Evolutionary conservation across 2,113 vertebrate genomes (phyloP).

Genomic region (Athene noctua): DNA sequence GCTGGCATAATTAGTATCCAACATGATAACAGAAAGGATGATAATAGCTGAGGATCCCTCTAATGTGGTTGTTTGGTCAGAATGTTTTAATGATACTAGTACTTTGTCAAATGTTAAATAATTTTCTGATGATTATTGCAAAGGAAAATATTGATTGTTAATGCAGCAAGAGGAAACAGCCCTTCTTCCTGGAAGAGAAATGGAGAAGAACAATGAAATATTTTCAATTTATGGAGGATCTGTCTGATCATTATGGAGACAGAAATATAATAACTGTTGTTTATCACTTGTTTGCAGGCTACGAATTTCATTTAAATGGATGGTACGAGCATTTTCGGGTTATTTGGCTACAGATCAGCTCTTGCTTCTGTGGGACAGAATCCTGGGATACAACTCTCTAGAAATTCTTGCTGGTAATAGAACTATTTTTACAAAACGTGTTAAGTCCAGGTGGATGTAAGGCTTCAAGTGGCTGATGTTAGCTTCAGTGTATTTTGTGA

Average conservation of each 20-base stretch:
- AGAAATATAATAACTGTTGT: not conserved
- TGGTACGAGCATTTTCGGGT: slow-evolving; percentile 96
- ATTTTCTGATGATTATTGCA: not conserved
- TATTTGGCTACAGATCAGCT: slow-evolving; percentile 98
- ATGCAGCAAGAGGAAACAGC: not conserved
- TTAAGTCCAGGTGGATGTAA: not conserved
- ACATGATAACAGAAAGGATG: not conserved
- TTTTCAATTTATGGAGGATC: not conserved
- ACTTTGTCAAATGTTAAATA: not conserved
- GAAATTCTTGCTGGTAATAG: slow-evolving; percentile 90
- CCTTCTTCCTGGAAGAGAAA: not conserved
- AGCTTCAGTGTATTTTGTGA: not conserved
- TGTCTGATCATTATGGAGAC: not conserved
- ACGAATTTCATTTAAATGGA: slow-evolving; percentile 97
- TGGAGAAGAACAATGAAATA: not conserved
- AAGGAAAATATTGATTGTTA: not conserved
- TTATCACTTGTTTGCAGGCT: slow-evolving; percentile 75
- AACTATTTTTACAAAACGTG: not conserved
- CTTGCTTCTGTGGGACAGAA: slow-evolving; percentile 94
- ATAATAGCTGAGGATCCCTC: not conserved
- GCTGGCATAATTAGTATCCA: not conserved
- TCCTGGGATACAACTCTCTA: slow-evolving; percentile 93
- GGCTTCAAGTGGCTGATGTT: not conserved
- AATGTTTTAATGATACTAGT: not conserved
- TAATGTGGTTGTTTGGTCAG: not conserved